Evolutionary conservation across 1,140 invertebrate genomes (phyloP).

Genomic region (Bacillus rossius): DNA sequence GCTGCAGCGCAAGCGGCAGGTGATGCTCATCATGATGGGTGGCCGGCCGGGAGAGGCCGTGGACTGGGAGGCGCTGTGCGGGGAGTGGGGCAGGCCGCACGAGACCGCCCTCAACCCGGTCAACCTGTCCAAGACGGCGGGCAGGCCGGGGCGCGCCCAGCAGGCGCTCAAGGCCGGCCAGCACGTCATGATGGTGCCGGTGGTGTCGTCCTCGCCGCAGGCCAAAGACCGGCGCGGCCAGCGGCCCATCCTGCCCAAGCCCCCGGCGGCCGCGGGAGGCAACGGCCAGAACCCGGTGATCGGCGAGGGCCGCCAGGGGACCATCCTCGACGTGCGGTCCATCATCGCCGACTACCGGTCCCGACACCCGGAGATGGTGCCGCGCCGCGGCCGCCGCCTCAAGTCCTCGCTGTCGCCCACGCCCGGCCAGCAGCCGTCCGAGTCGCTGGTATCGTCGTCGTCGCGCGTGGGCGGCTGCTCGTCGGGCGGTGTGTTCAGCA

Average conservation of each 20-base stretch:
- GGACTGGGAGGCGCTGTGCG: conserved; percentile 7
- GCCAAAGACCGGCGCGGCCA: background rate
- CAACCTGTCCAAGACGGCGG: background rate
- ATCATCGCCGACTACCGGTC: conserved; percentile 78
- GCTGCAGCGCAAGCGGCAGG: conserved; percentile 58
- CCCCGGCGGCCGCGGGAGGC: background rate
- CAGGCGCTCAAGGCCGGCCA: conserved; percentile 1
- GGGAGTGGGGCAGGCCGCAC: background rate
- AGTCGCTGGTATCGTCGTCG: conserved; percentile 18
- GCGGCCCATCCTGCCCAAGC: conserved; percentile 37
- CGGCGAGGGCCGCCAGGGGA: conserved; percentile 62
- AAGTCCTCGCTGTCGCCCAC: conserved; percentile 14
- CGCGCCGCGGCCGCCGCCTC: conserved; percentile 54
- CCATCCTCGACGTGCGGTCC: conserved; percentile 71
- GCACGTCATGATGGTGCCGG: conserved; percentile 26
- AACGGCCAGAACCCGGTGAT: conserved; percentile 39
- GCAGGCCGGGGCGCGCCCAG: background rate
- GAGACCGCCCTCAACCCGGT: background rate
- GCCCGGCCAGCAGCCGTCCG: background rate
- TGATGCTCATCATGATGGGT: conserved; percentile 41
- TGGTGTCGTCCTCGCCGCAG: conserved; percentile 24
- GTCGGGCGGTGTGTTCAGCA: conserved; percentile 27
- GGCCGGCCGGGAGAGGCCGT: background rate
- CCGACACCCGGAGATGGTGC: conserved; percentile 62
- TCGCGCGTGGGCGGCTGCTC: conserved; percentile 16